Conservation (phyloP, 2,113 vertebrate genomes). For the Cottus gobio region DNA sequence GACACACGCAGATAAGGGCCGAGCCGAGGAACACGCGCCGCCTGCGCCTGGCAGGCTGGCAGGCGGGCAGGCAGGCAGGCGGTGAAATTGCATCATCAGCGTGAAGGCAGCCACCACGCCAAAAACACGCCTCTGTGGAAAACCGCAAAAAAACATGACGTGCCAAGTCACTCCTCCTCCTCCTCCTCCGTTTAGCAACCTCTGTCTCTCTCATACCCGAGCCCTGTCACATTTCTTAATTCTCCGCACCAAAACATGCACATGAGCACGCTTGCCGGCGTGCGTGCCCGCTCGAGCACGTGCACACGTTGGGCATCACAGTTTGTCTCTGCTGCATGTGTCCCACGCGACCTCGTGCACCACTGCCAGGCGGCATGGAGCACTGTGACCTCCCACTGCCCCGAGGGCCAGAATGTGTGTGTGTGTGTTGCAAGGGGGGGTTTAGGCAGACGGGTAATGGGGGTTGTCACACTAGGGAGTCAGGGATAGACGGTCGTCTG, state of each 20-base stretch:
- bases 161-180: constrained; percentile 63
- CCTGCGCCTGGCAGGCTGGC: constrained; percentile 35
- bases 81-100: constrained; percentile 73
- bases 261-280: constrained; percentile 59
- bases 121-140: constrained; percentile 61
- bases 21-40: constrained; percentile 30
- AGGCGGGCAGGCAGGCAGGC: constrained; percentile 38
- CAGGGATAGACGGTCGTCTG: constrained; percentile 69
- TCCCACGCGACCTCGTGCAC: constrained; percentile 60
- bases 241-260: constrained; percentile 65
- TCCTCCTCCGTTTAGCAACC: constrained; percentile 29
- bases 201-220: constrained; percentile 18
- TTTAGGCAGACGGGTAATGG: constrained; percentile 81
- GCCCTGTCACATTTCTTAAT: constrained; percentile 61
- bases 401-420: constrained; percentile 52
- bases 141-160: constrained; percentile 41
- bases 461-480: constrained; percentile 82
- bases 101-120: constrained; percentile 58
- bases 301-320: constrained; percentile 50
- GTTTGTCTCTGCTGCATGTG: constrained; percentile 64
- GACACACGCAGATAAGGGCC: constrained; percentile 57
- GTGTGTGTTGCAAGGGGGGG: constrained; percentile 40
- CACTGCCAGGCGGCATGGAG: constrained; percentile 66
- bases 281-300: constrained; percentile 61
- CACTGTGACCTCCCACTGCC: constrained; percentile 74